phyloP scores from a whole-genome alignment of 2,797 vertebrate genomes.

The Sitta carolinensis region DNA sequence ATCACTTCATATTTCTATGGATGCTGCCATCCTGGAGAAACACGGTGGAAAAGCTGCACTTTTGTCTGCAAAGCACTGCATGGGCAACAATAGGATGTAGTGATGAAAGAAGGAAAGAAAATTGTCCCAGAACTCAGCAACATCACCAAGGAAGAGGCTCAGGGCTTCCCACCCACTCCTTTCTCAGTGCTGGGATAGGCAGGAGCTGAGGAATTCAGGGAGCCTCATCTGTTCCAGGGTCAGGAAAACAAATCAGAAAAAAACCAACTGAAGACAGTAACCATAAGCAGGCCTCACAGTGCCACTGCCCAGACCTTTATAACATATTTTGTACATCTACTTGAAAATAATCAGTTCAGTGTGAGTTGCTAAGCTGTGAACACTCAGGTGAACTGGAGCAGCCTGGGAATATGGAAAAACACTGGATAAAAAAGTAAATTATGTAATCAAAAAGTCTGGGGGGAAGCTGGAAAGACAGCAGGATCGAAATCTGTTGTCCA shows the following conservation, averaged over 20 bases:
- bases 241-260: background rate
- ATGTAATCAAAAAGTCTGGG: background rate
- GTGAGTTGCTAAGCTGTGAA: conserved; percentile 37
- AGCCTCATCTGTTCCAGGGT: background rate
- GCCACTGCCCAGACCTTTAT: background rate
- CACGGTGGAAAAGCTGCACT: background rate
- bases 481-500: conserved; percentile 40
- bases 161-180: background rate
- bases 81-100: background rate
- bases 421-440: background rate
- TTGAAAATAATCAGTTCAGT: background rate
- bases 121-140: background rate
- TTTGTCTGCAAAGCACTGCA: background rate
- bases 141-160: background rate
- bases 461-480: background rate
- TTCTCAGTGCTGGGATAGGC: background rate
- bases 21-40: background rate
- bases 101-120: background rate
- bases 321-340: background rate
- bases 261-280: background rate
- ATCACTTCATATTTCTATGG: background rate
- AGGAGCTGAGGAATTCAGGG: background rate
- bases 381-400: background rate
- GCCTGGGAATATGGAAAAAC: background rate
- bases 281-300: background rate